These are phyloP conservation scores for Xiphophorus couchianus DNA, from an alignment of 2,113 vertebrate species.

Conservation along the genomic window DNA sequence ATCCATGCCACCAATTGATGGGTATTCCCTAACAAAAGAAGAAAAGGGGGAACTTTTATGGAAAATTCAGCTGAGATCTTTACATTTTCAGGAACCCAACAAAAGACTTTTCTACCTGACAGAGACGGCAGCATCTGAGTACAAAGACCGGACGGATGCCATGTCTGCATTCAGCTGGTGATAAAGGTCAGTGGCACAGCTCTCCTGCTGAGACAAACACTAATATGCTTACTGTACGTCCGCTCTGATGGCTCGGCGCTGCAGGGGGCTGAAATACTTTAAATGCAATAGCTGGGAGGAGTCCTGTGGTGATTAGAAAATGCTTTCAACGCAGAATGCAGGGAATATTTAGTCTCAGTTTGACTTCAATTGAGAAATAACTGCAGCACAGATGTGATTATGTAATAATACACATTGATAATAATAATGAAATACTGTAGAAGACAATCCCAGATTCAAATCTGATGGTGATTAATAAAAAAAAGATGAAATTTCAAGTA, in stretches of 20 bases:
- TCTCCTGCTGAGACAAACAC: slow-evolving; percentile 77
- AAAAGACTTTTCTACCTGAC: slow-evolving; percentile 79
- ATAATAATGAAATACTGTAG: neutral
- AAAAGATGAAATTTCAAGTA: too few species aligned
- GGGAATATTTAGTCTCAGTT: neutral
- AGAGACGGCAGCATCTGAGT: slow-evolving; percentile 86
- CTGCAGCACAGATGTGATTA: neutral
- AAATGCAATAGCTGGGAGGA: neutral
- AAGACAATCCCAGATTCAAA: neutral
- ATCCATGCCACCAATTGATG: slow-evolving; percentile 89
- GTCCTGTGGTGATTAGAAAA: neutral
- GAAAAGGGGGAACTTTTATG: neutral
- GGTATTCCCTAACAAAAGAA: slow-evolving; percentile 82
- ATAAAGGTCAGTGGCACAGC: slow-evolving; percentile 84
- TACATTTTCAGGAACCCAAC: neutral
- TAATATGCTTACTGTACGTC: slow-evolving; percentile 40
- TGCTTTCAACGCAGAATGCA: neutral
- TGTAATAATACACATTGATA: neutral
- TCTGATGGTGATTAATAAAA: neutral
- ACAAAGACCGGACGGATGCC: slow-evolving; percentile 88
- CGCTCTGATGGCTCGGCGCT: slow-evolving; percentile 26
- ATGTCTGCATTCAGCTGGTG: slow-evolving; percentile 90
- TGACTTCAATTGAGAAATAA: neutral
- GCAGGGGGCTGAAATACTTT: slow-evolving; percentile 26
- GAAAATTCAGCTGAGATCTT: neutral